Base-by-base conservation (phyloP, 2,113 vertebrate genomes). In the pig (Sus scrofa) region DNA sequence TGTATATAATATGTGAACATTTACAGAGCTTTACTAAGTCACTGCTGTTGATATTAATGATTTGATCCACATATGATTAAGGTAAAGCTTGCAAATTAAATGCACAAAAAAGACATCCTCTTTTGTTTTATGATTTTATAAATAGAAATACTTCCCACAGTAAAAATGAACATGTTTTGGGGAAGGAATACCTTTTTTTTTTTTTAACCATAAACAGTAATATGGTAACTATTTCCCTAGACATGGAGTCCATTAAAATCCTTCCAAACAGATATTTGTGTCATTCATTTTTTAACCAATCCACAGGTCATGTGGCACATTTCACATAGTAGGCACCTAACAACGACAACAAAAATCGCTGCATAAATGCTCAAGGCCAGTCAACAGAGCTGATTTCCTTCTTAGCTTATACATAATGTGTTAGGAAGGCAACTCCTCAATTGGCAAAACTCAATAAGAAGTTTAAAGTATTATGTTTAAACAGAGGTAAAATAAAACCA, bases 391-490 rank as follows among this genome's bases (percentile, higher is more conserved):
- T 1, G 39, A 24, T 26, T 75, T 19, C 20, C 67, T 95, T 1
- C 44, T 7, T 87, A 50, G 15, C 30, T 20, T 86, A 3, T 12
- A 37, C 8, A 24, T 52, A 34, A 7, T 68, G 3, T 30, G 58
- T 70, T 37, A 87, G 79, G 18, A 44, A 34, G 65, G 20, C 0
- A 1, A 71, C 27, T 37, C 16, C 1, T 3, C 1, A 6, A n/a
- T 22, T 9, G 52, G 26, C 27, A 60, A 6, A 16, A 39, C 52
- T 95, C 18, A 83, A 22, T 67, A 27, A 58, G 16, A 75, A 50
- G 26, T 82, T 65, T 86, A 78, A 95, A 75, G 20, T 27, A 82
- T 56, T 91, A 26, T 74, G 8, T 84, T 95, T n/a, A 96, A 89
- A 94, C 81, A 82, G 37, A 84, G 65, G 32, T 90, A 58, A 89